Evolutionary conservation across 2,888 invertebrate genomes (phyloP).

Genomic region (Yponomeuta malinellus): DNA sequence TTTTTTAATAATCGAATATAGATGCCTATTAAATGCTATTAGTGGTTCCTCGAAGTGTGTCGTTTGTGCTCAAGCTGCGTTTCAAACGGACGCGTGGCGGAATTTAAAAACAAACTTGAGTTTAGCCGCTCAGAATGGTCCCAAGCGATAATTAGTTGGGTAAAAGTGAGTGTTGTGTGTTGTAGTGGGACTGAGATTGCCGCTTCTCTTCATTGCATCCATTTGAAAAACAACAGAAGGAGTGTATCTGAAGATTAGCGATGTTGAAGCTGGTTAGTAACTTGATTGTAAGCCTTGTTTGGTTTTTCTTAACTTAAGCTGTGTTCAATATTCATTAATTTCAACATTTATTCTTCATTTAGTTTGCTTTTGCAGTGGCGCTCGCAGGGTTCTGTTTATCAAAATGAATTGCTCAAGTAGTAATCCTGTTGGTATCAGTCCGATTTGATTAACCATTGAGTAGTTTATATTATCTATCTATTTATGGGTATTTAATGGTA

Average conservation of each 20-base stretch:
- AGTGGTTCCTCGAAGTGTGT: conserved; percentile 54
- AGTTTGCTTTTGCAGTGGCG: not conserved
- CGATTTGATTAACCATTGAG: not conserved
- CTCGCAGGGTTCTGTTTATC: not conserved
- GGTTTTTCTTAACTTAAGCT: not conserved
- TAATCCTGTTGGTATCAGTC: not conserved
- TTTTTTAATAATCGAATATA: conserved; percentile 6
- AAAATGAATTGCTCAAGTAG: not conserved
- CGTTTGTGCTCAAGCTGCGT: conserved; percentile 29
- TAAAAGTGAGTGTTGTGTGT: conserved; percentile 72
- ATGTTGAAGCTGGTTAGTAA: conserved; percentile 69
- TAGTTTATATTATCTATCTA: not conserved
- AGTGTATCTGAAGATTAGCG: conserved; percentile 40
- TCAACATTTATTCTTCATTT: not conserved
- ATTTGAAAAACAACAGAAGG: conserved; percentile 45
- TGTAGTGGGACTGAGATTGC: conserved; percentile 49
- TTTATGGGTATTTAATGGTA: not conserved
- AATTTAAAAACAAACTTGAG: conserved; percentile 59
- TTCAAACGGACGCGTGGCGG: conserved; percentile 55
- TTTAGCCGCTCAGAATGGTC: conserved; percentile 61
- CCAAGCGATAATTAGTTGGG: conserved; percentile 63
- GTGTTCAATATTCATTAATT: too few relatives aligned
- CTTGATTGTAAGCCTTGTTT: not conserved
- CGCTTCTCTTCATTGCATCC: conserved; percentile 49
- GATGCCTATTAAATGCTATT: conserved; percentile 31